These are phyloP conservation scores for Climacteris rufus DNA, from an alignment of 2,113 vertebrate genomes.

Conservation along the genomic window DNA sequence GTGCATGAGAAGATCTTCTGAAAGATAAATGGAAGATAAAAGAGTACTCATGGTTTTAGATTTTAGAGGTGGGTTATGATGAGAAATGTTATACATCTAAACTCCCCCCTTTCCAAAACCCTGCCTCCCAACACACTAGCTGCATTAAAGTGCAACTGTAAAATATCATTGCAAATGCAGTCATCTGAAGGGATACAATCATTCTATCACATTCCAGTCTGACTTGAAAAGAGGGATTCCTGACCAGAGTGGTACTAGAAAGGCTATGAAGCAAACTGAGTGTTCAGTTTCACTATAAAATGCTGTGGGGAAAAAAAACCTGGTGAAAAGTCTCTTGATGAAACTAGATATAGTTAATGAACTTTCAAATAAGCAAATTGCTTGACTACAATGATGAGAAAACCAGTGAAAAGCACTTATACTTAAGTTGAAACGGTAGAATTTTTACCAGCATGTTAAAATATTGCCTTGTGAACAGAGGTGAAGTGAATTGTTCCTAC, in stretches of 20 bases:
- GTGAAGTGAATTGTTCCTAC: neutral
- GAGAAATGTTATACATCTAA: neutral
- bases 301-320: neutral
- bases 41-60: neutral
- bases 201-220: neutral
- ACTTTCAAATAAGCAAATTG: neutral
- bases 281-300: neutral
- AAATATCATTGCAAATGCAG: neutral
- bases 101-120: neutral
- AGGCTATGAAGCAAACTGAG: neutral
- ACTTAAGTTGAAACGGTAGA: neutral
- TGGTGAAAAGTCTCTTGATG: neutral
- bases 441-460: neutral
- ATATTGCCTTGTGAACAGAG: neutral
- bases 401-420: neutral
- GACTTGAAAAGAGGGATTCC: neutral
- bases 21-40: neutral
- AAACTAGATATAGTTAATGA: neutral
- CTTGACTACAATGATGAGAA: neutral
- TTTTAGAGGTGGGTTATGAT: neutral
- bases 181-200: neutral
- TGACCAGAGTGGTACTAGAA: neutral
- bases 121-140: neutral
- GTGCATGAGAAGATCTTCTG: neutral
- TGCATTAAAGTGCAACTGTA: neutral